Base-by-base conservation (phyloP, 2,797 vertebrate genomes). In the Pangasius djambal region DNA sequence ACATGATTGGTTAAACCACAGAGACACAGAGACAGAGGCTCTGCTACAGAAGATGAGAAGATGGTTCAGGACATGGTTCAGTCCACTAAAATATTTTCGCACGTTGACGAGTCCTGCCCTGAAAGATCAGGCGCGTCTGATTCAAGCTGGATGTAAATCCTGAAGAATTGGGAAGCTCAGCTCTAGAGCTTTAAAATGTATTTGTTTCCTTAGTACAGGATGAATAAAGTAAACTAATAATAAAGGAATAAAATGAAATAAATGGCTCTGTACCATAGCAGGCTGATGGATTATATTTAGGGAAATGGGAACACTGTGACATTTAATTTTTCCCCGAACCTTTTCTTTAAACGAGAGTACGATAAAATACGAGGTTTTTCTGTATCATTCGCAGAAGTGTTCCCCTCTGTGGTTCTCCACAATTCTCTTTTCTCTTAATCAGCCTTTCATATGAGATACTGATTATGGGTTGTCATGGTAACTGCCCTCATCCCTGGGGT, bases 391-490 rank as follows among this genome's bases (percentile, higher is more conserved):
- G 65, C 15, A 9, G 59, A 50, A 65, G 59, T n/a, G 82, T 28
- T 65, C 37, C n/a, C 16, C 15, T 10, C n/a, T 8, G 10, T 5
- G 7, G 15, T 57, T 57, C 22, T 61, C 18, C 9, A 0, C 18
- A 20, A 0, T 7, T 61, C 12, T 48, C 40, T 20, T 34, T 69
- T 22, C 63, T 34, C 16, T 16, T 44, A 61, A 86, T 86, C 70
- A 74, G 48, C 31, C 34, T 40, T 74, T 55, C 69, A 57, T 40
- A 40, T 25, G 48, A 85, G 83, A 65, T 55, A 10, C 37, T 5
- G 82, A 84, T 84, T 48, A 70, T 55, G 25, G 4, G 61, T 88
- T 55, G 82, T 52, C 88, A 88, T 69, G 83, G 72, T 63, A 78
- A 85, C 83, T n/a, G 59, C 65, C 18, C 18, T 83, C 87, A 31